phyloP scores from a whole-genome alignment of 2,797 vertebrate species.

The Labeo calbasu region DNA sequence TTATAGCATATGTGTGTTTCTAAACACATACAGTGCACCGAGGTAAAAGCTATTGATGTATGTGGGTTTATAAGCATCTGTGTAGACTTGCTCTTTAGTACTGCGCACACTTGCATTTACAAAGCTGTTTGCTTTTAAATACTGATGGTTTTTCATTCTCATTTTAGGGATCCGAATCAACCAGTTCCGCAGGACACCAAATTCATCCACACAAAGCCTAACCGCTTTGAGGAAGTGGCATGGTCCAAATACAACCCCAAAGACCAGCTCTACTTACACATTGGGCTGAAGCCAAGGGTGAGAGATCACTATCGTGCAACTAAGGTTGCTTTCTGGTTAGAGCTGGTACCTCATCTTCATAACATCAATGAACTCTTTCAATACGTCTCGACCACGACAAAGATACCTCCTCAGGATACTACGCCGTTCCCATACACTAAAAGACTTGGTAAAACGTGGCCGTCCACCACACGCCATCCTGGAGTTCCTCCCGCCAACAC shows the following conservation, averaged over 20 bases:
- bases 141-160: neutral
- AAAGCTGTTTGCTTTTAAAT: conserved; percentile 11
- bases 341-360: conserved; percentile 92
- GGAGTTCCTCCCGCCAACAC: conserved; percentile 87
- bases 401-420: conserved; percentile 93
- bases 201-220: conserved; percentile 97
- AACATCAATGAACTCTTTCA: conserved; percentile 97
- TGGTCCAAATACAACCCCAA: conserved; percentile 99
- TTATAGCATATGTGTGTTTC: neutral
- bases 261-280: conserved; percentile 95
- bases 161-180: conserved; percentile 90
- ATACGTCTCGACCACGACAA: conserved; percentile 94
- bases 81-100: conserved; percentile 13
- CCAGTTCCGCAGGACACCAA: conserved; percentile 97
- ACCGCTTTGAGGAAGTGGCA: conserved; percentile 95
- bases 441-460: conserved; percentile 89
- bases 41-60: neutral
- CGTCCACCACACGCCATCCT: conserved; percentile 92
- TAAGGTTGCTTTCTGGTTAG: conserved; percentile 97
- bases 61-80: neutral
- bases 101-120: neutral
- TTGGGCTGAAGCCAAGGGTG: conserved; percentile 93
- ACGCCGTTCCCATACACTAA: conserved; percentile 93
- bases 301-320: conserved; percentile 94
- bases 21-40: neutral